Evolutionary conservation across 2,888 invertebrate species (phyloP).

Genomic region (Campaea margaritaria): DNA sequence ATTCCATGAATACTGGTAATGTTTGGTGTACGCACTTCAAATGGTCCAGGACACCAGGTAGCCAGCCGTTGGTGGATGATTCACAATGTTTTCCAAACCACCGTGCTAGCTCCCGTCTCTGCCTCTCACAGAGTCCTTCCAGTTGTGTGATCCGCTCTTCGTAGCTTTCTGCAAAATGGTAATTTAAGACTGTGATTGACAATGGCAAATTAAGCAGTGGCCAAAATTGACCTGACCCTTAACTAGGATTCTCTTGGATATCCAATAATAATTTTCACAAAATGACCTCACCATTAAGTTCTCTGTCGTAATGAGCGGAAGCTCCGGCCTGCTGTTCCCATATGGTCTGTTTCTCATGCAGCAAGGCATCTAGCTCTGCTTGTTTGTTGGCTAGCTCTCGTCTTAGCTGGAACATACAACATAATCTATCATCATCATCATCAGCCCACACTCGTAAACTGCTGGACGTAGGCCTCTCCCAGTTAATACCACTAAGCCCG

Average conservation of each 20-base stretch:
- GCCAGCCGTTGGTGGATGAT: slow-evolving; percentile 68
- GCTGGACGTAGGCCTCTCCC: too few relatives aligned
- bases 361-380: slow-evolving; percentile 71
- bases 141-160: slow-evolving; percentile 76
- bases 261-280: not conserved
- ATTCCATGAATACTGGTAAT: not conserved
- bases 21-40: slow-evolving; percentile 61
- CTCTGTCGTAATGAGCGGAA: slow-evolving; percentile 72
- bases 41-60: slow-evolving; percentile 74
- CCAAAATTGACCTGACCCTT: too few relatives aligned
- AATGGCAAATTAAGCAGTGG: too few relatives aligned
- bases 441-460: too few relatives aligned
- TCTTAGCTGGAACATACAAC: slow-evolving; percentile 57
- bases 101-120: slow-evolving; percentile 69
- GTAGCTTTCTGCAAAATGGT: slow-evolving; percentile 64
- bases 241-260: not conserved
- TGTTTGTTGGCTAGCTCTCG: slow-evolving; percentile 78
- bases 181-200: too few relatives aligned
- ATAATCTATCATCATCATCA: not conserved
- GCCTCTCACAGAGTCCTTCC: slow-evolving; percentile 71
- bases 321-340: slow-evolving; percentile 80
- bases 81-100: slow-evolving; percentile 74
- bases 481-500: too few relatives aligned
- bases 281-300: slow-evolving; percentile 65
- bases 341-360: slow-evolving; percentile 78